Conservation (phyloP, 2,113 vertebrate species). For the Cromileptes altivelis region DNA sequence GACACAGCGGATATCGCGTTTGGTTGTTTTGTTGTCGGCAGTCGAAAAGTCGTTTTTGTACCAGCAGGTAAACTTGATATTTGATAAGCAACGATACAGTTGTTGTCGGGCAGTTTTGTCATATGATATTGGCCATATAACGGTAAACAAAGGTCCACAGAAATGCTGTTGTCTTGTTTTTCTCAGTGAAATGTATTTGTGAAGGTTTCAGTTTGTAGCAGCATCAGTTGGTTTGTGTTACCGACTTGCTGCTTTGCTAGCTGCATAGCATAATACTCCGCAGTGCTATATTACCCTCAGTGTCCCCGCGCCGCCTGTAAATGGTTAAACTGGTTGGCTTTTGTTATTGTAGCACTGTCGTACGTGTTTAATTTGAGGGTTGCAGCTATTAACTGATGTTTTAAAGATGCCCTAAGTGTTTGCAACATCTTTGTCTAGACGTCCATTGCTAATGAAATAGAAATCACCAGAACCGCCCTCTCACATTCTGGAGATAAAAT, state of each 20-base stretch:
- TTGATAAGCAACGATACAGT: background rate
- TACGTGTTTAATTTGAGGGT: background rate
- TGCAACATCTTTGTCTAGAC: no score
- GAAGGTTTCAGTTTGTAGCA: fast-evolving
- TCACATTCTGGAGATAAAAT: no score
- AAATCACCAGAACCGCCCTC: no score
- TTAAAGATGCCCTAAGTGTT: fast-evolving
- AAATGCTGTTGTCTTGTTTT: background rate
- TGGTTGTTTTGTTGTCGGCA: background rate
- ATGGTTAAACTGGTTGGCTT: slow-evolving; percentile 11
- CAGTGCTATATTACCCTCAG: slow-evolving; percentile 14
- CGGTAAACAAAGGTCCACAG: slow-evolving; percentile 21
- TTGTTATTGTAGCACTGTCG: slow-evolving; percentile 13
- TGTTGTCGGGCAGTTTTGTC: slow-evolving; percentile 38
- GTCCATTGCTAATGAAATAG: no score
- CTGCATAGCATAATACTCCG: background rate
- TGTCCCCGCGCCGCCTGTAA: slow-evolving; percentile 16
- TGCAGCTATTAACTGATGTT: background rate
- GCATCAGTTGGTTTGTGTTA: no score
- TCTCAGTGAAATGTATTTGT: fast-evolving
- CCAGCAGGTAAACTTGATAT: background rate
- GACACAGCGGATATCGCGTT: background rate
- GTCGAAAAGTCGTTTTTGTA: background rate
- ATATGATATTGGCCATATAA: slow-evolving; percentile 15
- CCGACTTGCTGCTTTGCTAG: background rate